Evolutionary conservation across 2,888 invertebrate genomes (phyloP), one percentile per base, ranked within the genome.

Genomic region (Julus scandinavius): DNA sequence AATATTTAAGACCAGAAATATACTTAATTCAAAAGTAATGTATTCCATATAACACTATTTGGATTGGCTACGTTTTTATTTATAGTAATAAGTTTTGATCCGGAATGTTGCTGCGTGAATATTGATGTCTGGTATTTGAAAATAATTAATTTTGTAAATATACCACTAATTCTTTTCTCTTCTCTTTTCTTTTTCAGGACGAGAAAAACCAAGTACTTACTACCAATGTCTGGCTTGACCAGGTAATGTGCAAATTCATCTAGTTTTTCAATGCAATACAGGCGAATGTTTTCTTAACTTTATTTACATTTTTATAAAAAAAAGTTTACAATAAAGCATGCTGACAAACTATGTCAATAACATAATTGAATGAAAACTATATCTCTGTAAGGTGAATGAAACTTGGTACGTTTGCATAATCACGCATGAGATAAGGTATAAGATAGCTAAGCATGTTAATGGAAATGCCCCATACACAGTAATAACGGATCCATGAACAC

Each of bases 181-280:
- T 89, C 89, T 86, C 87, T 89, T 89, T 89, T 89, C 87, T 29
- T 29, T 92, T 91, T 83, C 91, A 93, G 93, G 93, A 93, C 90
- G 93, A 93, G 90, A 93, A 93, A 90, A 93, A 93, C 90, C 93
- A 93, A 91, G 93, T 94, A 45, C 91, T 93, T 40, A 93, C 93
- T 5, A 93, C 93, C 4, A 94, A 93, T 89, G 93, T 94, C 13
- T 94, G 93, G 93, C 91, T 93, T 45, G 93, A 93, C 90, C 93
- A 94, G 50, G 86, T 86, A 54, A 54, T 6, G 17, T 41, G n/a
- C n/a, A 72, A 54, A 0, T 54, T 54, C 54, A 54, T 54, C 15
- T 15, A 17, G 54, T 15, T 17, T 72, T 72, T 9, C 29, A 20
- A 29, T 29, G 1, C 29, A 29, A 29, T 29, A 1, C 1, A 1